These are phyloP conservation scores for Galaxias olidus DNA, from an alignment of 2,797 vertebrate genomes.

Conservation along the genomic window DNA sequence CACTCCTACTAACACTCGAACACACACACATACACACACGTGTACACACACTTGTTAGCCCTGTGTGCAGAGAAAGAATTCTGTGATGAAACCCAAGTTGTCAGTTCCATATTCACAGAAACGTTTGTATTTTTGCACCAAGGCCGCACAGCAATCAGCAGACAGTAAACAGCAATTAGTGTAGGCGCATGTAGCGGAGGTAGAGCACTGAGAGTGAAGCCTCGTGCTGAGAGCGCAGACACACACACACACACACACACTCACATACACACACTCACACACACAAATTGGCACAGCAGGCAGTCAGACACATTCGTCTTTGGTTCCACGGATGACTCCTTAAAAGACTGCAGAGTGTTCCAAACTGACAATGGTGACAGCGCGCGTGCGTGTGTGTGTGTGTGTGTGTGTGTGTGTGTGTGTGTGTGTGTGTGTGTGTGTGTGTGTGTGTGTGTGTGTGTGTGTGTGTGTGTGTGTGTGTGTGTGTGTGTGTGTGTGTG, in stretches of 20 bases:
- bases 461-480: too few relatives aligned
- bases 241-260: neutral
- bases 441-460: too few relatives aligned
- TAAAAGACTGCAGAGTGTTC: too few relatives aligned
- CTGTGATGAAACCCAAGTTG: neutral
- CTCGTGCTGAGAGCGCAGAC: neutral
- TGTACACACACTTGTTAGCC: neutral
- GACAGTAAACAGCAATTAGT: conserved; percentile 1
- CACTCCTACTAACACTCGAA: neutral
- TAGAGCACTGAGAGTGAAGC: neutral
- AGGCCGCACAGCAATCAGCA: conserved; percentile 3
- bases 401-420: conserved; percentile 2
- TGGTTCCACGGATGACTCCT: too few relatives aligned
- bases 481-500: neutral
- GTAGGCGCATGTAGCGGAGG: neutral
- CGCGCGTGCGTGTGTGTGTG: neutral
- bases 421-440: neutral
- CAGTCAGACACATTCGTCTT: neutral
- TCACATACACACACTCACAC: neutral
- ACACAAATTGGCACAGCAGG: neutral
- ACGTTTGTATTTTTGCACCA: neutral
- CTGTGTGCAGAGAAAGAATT: neutral
- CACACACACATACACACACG: neutral
- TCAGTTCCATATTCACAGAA: neutral
- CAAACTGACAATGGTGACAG: neutral